Evolutionary conservation across 30 jellyfish, hydroid and myxozoan genomes (phyloP).

Genomic region (Aurelia aurita): DNA sequence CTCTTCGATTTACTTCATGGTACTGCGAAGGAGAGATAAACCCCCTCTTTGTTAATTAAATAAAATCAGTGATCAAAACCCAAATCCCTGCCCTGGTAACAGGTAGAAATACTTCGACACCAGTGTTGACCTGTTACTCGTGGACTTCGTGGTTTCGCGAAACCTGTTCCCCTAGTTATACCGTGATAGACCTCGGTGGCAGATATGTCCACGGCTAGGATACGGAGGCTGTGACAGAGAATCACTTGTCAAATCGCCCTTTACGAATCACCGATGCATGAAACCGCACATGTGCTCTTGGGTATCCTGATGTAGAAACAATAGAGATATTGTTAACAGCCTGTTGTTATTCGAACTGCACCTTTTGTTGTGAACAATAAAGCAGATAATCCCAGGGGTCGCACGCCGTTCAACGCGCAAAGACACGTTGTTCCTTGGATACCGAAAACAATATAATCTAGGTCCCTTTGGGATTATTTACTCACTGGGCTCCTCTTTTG

Average conservation of each 20-base stretch:
- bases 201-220: slow-evolving; percentile 15
- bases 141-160: background rate
- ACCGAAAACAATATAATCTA: slow-evolving; percentile 53
- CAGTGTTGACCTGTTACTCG: slow-evolving; percentile 1
- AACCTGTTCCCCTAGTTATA: background rate
- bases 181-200: background rate
- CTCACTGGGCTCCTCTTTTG: background rate
- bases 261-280: slow-evolving; percentile 38
- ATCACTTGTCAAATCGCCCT: background rate
- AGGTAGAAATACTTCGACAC: too few relatives aligned
- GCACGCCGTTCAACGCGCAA: slow-evolving; percentile 64
- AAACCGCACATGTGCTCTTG: slow-evolving; percentile 55
- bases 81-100: too few relatives aligned
- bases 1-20: too few relatives aligned
- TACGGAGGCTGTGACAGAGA: background rate
- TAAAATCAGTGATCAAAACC: too few relatives aligned
- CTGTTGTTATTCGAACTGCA: slow-evolving; percentile 12
- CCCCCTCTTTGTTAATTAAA: too few relatives aligned
- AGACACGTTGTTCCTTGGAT: slow-evolving; percentile 69
- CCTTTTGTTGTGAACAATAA: slow-evolving; percentile 45
- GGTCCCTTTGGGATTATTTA: slow-evolving; percentile 33
- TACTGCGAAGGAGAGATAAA: too few relatives aligned
- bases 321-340: slow-evolving; percentile 25
- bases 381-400: slow-evolving; percentile 64
- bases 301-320: slow-evolving; percentile 61